A percentile compares a stretch with the other conserved stretches of the same genome.
Evolutionary conservation across 2,113 vertebrate species (phyloP).

Genomic region (Petrocephalus zakoni): DNA sequence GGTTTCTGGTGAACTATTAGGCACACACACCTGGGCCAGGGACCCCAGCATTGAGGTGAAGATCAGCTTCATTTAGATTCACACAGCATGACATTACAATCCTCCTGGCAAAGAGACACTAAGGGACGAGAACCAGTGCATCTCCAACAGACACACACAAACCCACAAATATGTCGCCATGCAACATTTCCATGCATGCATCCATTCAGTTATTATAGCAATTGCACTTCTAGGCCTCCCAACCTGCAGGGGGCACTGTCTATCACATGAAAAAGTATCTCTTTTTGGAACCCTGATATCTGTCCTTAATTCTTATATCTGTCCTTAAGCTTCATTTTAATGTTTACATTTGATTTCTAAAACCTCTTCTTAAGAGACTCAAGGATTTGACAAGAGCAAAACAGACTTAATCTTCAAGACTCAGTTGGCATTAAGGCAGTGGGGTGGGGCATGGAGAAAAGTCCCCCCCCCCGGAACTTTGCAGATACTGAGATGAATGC

Average conservation of each 20-base stretch:
- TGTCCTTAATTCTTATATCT: background rate
- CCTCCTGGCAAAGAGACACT: constrained; percentile 44
- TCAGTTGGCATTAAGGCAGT: background rate
- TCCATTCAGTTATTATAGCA: background rate
- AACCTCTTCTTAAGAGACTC: background rate
- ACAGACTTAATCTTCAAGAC: background rate
- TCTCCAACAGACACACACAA: background rate
- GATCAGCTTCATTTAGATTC: background rate
- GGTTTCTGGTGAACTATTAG: background rate
- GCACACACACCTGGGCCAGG: background rate
- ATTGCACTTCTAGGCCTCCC: background rate
- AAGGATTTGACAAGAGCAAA: background rate
- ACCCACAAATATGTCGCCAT: background rate
- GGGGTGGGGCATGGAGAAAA: background rate
- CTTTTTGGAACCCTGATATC: background rate
- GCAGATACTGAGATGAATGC: background rate
- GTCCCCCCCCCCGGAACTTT: background rate
- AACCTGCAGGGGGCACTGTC: background rate
- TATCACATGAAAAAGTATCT: background rate
- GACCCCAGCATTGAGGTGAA: background rate
- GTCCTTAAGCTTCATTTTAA: no score
- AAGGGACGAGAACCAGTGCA: no score
- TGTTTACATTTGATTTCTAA: background rate
- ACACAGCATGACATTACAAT: background rate
- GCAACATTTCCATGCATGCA: background rate